Evolutionary conservation across 1,140 invertebrate genomes (phyloP).

Genomic region (Euschistus heros): DNA sequence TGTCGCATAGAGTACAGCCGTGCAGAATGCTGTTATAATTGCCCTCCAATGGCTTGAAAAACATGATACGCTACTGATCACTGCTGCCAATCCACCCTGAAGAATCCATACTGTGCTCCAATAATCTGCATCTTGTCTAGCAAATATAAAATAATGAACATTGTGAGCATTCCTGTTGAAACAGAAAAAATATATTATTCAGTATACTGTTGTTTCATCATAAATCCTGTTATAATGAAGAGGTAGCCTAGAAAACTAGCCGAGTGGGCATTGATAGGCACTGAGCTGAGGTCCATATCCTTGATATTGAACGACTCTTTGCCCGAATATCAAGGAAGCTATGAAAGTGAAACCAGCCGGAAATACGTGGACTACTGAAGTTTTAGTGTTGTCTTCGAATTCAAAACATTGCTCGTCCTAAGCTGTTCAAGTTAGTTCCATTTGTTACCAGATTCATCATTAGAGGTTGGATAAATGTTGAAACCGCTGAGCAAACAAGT

Average conservation of each 20-base stretch:
- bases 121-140: not conserved
- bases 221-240: slow-evolving; percentile 1
- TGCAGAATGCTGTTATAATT: not conserved
- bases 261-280: slow-evolving; percentile 17
- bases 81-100: slow-evolving; percentile 12
- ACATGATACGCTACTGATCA: not conserved
- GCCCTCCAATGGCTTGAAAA: not conserved
- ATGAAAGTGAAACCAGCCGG: slow-evolving; percentile 5
- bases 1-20: too few species aligned
- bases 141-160: not conserved
- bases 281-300: slow-evolving; percentile 10
- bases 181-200: not conserved
- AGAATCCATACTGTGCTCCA: slow-evolving; percentile 16
- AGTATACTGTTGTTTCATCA: not conserved
- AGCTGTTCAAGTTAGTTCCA: not conserved
- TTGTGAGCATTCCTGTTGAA: slow-evolving; percentile 6
- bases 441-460: slow-evolving; percentile 4
- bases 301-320: slow-evolving; percentile 10
- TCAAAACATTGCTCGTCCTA: slow-evolving; percentile 2
- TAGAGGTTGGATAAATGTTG: not conserved
- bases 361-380: slow-evolving; percentile 12
- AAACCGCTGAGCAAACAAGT: not conserved
- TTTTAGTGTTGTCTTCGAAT: slow-evolving; percentile 6
- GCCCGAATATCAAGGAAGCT: not conserved
- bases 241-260: slow-evolving; percentile 6